Conservation (phyloP, 2,888 invertebrate genomes). For the Hirtodrosophila confusa region DNA sequence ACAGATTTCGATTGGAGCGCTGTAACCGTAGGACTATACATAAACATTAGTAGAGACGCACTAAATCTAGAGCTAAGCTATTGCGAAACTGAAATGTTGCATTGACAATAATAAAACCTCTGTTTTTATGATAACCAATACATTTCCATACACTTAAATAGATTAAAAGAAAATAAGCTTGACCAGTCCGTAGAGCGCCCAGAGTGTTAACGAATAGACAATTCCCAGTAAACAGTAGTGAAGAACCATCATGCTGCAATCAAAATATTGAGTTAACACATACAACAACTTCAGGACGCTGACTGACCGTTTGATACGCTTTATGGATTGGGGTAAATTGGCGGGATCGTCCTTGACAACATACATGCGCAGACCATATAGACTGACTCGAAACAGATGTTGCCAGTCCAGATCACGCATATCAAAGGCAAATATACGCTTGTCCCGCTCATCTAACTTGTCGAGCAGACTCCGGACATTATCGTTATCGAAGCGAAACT, state of each 20-base stretch:
- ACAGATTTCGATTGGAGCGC: conserved; percentile 67
- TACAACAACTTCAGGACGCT: too few relatives aligned
- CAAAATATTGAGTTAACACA: neutral
- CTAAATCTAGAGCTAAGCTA: conserved; percentile 60
- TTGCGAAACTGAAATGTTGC: conserved; percentile 32
- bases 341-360: conserved; percentile 91
- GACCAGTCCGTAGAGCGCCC: conserved; percentile 70
- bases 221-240: conserved; percentile 73
- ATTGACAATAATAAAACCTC: conserved; percentile 29
- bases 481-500: conserved; percentile 89
- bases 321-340: conserved; percentile 88
- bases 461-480: conserved; percentile 85
- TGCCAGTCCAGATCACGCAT: conserved; percentile 90
- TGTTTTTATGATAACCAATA: conserved; percentile 7
- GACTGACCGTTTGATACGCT: conserved; percentile 87
- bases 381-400: conserved; percentile 85
- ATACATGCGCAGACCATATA: conserved; percentile 90
- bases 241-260: conserved; percentile 75
- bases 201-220: conserved; percentile 71
- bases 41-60: conserved; percentile 34
- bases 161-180: conserved; percentile 68
- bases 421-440: conserved; percentile 89
- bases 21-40: conserved; percentile 63
- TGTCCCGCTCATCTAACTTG: conserved; percentile 84
- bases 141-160: conserved; percentile 5